Base-by-base conservation (phyloP, 1,140 invertebrate genomes). In the Ceratoteleas bidentatus region DNA sequence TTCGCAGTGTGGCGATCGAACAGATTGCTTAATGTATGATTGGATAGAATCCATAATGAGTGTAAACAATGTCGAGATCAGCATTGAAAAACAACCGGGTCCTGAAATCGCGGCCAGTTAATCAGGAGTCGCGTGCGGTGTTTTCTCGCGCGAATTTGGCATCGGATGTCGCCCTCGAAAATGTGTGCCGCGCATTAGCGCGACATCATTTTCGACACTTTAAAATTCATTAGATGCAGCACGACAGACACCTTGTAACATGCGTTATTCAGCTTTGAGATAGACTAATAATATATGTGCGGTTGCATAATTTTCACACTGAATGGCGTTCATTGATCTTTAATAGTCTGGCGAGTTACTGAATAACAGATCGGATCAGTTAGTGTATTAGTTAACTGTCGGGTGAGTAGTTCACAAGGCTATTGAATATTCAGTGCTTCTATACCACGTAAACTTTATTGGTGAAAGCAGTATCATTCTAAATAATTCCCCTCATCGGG, bases 281-380 rank as follows among this genome's bases (percentile, higher is more conserved):
- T 77, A 78, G 69, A 78, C 78, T 79, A 84, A 78, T 84, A 78
- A 84, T 84, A 81, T 84, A 81, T 84, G 83, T 84, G 83, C 73
- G 74, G 78, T 84, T 84, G 83, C 83, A 84, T 84, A 84, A 84
- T 84, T 84, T 84, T 81, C 83, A 81, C 83, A 81, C 78, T 84
- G 83, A 84, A 84, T 84, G 74, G 83, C 78, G 83, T 84, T 84
- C 83, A 84, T 84, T 84, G 83, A 84, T 84, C 83, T 84, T 84
- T 84, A 84, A 84, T 84, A 84, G 82, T 84, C 82, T 84, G 82
- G 77, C 82, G 77, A 84, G 83, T 84, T 84, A 84, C 83, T 81
- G 83, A 84, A 84, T 84, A 84, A 84, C 83, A 84, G 83, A 81
- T 84, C 83, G 78, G 83, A 84, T 84, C 83, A 84, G 83, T 84